Percentiles rank a stretch among this genome's conserved stretches.
These are phyloP conservation scores for Mastomys natalensis DNA, from an alignment of 2,113 vertebrate species.

Conservation along the genomic window DNA sequence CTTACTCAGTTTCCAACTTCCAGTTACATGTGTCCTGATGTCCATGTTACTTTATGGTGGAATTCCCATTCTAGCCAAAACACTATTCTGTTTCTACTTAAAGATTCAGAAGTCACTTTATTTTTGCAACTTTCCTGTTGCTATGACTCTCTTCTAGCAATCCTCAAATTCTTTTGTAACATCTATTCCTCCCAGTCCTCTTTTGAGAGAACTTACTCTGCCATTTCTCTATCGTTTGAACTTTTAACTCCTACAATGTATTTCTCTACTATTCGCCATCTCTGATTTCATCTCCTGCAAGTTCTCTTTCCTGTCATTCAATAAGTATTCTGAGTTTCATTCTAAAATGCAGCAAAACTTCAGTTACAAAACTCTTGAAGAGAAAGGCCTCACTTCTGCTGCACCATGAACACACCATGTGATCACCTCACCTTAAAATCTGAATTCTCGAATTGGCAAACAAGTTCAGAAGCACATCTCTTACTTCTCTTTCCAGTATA, in stretches of 20 bases:
- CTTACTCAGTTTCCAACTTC: background rate
- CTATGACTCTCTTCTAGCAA: background rate
- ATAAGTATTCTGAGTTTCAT: background rate
- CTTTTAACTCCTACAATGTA: background rate
- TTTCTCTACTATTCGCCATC: background rate
- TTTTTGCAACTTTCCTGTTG: background rate
- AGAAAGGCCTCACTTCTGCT: background rate
- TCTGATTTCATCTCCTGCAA: background rate
- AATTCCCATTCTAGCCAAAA: background rate
- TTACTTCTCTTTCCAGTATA: background rate
- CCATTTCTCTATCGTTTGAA: background rate
- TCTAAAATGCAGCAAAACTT: background rate
- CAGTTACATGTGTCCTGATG: background rate
- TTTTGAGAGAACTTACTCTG: background rate
- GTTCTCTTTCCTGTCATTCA: background rate
- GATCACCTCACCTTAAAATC: background rate
- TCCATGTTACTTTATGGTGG: background rate
- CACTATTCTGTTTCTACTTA: background rate
- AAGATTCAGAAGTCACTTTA: background rate
- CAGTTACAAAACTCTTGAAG: background rate
- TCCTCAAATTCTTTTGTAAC: background rate
- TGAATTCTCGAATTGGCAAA: background rate
- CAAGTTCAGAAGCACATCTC: background rate
- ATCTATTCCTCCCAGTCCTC: background rate
- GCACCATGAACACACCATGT: background rate